Evolutionary conservation across 2,113 vertebrate species (phyloP), one percentile per base, ranked within the genome.

Genomic region (Trachemys scripta): DNA sequence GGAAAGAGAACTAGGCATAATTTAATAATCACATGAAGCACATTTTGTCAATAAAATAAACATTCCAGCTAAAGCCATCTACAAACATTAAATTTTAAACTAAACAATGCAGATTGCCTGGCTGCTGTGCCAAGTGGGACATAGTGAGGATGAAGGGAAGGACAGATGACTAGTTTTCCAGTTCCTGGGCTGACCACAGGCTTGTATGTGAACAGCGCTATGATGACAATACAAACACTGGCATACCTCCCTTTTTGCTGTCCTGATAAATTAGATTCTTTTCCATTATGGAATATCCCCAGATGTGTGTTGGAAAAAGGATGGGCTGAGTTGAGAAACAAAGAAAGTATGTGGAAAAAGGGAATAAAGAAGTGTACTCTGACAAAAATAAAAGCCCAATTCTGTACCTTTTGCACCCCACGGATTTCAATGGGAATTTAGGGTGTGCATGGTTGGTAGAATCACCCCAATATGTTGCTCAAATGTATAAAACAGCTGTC

Each of bases 1-100:
- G 87, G 90, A 84, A 76, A 95, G 95, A 89, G 90, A 93, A 89
- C 8, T 72, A 87, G 87, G 93, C 81, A 80, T 83, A 38, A 86
- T 95, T 95, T 94, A 94, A 90, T 97, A 85, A 95, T 51, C 76
- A 35, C 88, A 92, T 94, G 93, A 96, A 96, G 87, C 87, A 1
- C 82, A 95, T 95, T 95, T 95, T 93, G 91, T 89, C 85, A 93
- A 80, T 95, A 96, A 96, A 95, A 65, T 49, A 31, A 86, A 79
- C 17, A 38, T 94, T 50, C 87, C 92, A 88, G 94, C 90, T 92
- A 92, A 97, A 96, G 95, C 75, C 96, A 95, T 93, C 94, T 93
- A 95, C 85, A 9, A 47, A 75, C 50, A 12, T 78, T 86, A 92
- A 25, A 80, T 82, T 25, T 78, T 42, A 85, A 93, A 38, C 65